A percentile compares a stretch with the other conserved stretches of the same genome.
phyloP scores from a whole-genome alignment of 2,113 vertebrate genomes.

The Cettia cetti region DNA sequence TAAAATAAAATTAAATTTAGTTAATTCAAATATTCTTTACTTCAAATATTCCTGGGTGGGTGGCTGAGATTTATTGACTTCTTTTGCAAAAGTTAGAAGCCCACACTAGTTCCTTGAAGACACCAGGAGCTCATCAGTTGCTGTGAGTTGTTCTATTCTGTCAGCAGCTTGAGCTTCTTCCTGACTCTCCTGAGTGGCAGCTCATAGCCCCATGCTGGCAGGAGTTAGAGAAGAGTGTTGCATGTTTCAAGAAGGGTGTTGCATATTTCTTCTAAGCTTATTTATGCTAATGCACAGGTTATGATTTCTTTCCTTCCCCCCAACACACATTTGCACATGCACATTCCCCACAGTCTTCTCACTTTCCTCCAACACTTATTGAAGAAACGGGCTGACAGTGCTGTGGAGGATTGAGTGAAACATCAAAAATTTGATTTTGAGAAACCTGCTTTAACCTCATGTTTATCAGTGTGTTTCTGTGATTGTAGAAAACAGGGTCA shows the following conservation, averaged over 20 bases:
- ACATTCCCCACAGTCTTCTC: background rate
- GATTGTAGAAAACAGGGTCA: background rate
- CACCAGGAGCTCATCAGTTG: background rate
- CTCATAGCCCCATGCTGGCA: background rate
- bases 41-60: background rate
- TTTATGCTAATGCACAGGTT: background rate
- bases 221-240: background rate
- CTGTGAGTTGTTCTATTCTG: background rate
- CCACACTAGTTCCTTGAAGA: background rate
- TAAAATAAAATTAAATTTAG: background rate
- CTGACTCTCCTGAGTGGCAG: background rate
- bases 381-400: background rate
- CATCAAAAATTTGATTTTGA: background rate
- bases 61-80: background rate
- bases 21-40: background rate
- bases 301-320: background rate
- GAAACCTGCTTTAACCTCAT: background rate
- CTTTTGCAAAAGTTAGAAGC: background rate
- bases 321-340: background rate
- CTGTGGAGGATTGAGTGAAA: background rate
- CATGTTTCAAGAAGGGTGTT: background rate
- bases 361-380: background rate
- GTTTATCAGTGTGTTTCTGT: background rate
- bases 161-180: background rate
- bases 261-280: background rate